Evolutionary conservation across 1,140 invertebrate genomes (phyloP).

Genomic region (Atopsyche davidsoni): DNA sequence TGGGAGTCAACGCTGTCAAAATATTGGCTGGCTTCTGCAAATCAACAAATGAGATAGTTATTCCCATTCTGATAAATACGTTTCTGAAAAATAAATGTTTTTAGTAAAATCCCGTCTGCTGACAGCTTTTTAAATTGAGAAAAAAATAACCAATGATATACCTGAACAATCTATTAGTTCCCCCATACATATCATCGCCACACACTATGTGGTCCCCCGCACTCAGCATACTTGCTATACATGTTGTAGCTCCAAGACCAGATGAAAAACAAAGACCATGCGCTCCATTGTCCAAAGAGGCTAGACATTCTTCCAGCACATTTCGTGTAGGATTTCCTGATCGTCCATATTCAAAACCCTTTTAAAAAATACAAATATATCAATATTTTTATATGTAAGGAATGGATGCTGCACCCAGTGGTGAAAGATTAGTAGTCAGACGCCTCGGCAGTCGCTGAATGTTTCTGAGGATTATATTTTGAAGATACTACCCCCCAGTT

Average conservation of each 20-base stretch:
- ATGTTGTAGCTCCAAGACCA: constrained; percentile 80
- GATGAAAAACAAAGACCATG: constrained; percentile 83
- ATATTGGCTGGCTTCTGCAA: constrained; percentile 46
- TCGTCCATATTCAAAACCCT: constrained; percentile 90
- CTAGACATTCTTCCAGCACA: constrained; percentile 83
- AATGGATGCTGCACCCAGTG: no score
- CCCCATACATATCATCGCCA: constrained; percentile 94
- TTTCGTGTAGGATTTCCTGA: constrained; percentile 93
- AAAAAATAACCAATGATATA: constrained; percentile 9
- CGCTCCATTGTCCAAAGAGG: constrained; percentile 84
- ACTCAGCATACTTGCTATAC: constrained; percentile 67
- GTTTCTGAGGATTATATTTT: no score
- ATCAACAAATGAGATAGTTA: constrained; percentile 69
- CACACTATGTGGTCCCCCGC: constrained; percentile 87
- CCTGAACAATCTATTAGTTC: constrained; percentile 67
- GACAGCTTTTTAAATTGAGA: background rate
- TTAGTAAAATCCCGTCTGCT: background rate
- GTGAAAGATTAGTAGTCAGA: no score
- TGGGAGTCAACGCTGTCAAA: constrained; percentile 19
- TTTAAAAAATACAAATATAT: constrained; percentile 14
- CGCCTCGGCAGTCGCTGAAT: no score
- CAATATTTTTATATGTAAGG: no score
- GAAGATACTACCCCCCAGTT: no score
- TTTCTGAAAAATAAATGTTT: constrained; percentile 34
- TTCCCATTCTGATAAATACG: constrained; percentile 53